These are phyloP conservation scores for Orius insidiosus DNA, from an alignment of 1,140 invertebrate genomes.

Conservation along the genomic window DNA sequence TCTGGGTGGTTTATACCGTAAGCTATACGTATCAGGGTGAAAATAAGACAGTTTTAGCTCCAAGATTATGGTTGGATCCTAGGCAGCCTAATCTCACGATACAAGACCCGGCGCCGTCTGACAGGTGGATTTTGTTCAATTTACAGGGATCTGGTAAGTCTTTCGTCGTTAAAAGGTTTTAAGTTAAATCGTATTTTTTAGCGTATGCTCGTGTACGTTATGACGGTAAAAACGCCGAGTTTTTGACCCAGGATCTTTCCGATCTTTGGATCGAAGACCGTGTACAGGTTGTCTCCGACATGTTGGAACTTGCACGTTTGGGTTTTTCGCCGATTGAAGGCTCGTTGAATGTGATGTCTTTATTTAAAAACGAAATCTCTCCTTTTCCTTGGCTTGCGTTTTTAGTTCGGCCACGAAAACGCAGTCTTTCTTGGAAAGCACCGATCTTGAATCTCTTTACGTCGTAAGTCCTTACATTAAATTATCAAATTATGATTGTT, in stretches of 20 bases:
- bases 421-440: conserved; percentile 2
- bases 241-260: conserved; percentile 4
- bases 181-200: conserved; percentile 18
- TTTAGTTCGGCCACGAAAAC: conserved; percentile 1
- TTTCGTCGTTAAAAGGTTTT: background rate
- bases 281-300: conserved; percentile 64
- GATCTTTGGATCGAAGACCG: conserved; percentile 27
- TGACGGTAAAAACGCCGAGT: conserved; percentile 38
- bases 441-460: conserved; percentile 4
- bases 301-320: conserved; percentile 43
- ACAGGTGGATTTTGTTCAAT: conserved; percentile 44
- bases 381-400: conserved; percentile 9
- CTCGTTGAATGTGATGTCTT: conserved; percentile 4
- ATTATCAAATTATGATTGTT: no score
- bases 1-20: conserved; percentile 36
- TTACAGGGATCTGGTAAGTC: conserved; percentile 31
- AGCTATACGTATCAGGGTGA: conserved; percentile 29
- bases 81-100: conserved; percentile 7
- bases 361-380: conserved; percentile 5
- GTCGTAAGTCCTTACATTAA: no score
- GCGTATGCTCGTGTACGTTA: conserved; percentile 59
- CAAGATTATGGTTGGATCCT: conserved; percentile 24
- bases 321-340: conserved; percentile 5
- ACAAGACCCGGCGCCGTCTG: conserved; percentile 9
- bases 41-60: conserved; percentile 23